A percentile compares a stretch with the other conserved stretches of the same genome.
Conservation (phyloP, 2,797 vertebrate genomes). For the Gadopsis marmoratus region DNA sequence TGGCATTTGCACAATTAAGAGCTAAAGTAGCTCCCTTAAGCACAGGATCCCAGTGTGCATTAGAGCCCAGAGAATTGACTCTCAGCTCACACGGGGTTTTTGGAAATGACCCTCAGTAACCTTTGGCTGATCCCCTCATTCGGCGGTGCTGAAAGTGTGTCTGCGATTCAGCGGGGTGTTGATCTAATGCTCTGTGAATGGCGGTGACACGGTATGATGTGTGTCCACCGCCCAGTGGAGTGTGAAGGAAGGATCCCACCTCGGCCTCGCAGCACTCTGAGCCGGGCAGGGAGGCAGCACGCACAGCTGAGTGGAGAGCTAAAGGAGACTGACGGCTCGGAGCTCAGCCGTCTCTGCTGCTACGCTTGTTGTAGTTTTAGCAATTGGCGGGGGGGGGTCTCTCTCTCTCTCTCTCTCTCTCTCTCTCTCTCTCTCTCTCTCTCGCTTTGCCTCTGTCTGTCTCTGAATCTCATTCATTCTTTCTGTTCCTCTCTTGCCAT, state of each 20-base stretch:
- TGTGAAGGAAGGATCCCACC: constrained; percentile 59
- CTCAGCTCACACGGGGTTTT: constrained; percentile 31
- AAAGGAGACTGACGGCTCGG: constrained; percentile 45
- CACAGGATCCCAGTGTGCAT: constrained; percentile 41
- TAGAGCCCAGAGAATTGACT: constrained; percentile 63
- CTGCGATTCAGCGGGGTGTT: constrained; percentile 45
- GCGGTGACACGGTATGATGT: constrained; percentile 62
- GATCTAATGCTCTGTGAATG: constrained; percentile 69
- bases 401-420: neutral
- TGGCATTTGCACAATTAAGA: constrained; percentile 58
- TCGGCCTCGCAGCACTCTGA: constrained; percentile 6
- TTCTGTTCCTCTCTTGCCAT: constrained; percentile 32
- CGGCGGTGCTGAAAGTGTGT: constrained; percentile 38
- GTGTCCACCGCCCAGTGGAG: constrained; percentile 55
- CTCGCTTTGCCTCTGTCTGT: constrained; percentile 25
- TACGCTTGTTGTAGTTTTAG: constrained; percentile 44
- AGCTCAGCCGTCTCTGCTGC: constrained; percentile 54
- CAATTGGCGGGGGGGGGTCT: neutral
- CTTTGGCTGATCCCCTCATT: constrained; percentile 42
- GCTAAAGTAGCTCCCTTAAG: constrained; percentile 34
- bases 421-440: neutral
- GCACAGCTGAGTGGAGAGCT: constrained; percentile 44
- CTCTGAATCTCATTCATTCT: constrained; percentile 30
- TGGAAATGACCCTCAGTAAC: constrained; percentile 45
- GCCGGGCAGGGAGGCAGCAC: constrained; percentile 21